phyloP scores from a whole-genome alignment of 2,888 invertebrate species.

The Oasisia sp. region DNA sequence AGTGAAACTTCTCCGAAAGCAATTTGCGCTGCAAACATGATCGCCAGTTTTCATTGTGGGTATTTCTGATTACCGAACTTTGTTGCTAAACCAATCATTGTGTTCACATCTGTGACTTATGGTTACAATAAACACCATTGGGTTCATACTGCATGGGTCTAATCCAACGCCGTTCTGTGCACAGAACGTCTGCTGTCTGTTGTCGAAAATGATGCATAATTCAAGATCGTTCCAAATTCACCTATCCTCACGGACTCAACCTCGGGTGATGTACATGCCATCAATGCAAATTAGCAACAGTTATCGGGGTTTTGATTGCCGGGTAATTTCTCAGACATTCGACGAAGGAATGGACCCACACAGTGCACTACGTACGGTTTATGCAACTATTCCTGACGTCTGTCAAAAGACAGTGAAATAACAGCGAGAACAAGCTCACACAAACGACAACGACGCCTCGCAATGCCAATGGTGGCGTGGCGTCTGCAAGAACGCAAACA shows the following conservation, averaged over 20 bases:
- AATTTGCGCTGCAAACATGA: constrained; percentile 9
- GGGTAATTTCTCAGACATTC: background rate
- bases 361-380: background rate
- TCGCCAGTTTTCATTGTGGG: constrained; percentile 6
- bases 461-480: background rate
- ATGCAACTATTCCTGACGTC: constrained; percentile 4
- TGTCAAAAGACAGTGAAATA: constrained; percentile 11
- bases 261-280: background rate
- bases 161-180: background rate
- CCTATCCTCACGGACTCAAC: no score
- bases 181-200: background rate
- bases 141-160: background rate
- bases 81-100: constrained; percentile 9
- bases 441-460: background rate
- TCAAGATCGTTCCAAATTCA: background rate
- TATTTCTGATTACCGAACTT: background rate
- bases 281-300: background rate
- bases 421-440: constrained; percentile 13
- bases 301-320: constrained; percentile 1
- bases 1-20: constrained; percentile 12
- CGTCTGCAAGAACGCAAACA: constrained; percentile 5
- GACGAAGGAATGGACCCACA: background rate
- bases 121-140: constrained; percentile 12
- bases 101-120: background rate
- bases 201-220: background rate